Evolutionary conservation across 2,797 vertebrate species (phyloP), one percentile per base, ranked within the genome.

Genomic region (Lateolabrax maculatus): DNA sequence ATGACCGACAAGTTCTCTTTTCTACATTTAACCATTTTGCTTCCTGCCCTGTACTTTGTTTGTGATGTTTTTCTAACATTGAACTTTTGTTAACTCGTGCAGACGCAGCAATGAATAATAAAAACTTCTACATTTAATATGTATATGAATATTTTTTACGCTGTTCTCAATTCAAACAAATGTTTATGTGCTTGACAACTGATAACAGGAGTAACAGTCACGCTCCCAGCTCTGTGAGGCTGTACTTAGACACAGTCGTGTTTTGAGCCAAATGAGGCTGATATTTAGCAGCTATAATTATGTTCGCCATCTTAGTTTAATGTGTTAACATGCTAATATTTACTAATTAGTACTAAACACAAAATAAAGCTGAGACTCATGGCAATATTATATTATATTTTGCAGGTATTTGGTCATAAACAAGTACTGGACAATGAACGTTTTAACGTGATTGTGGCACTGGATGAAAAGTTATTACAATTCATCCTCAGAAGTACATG

Each of bases 31-130:
- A 44, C 31, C 5, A 23, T 1, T 27, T 9, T 62, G 29, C 8
- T 49, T 51, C 11, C 9, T 25, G 13, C 4, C 48, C 74, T 66
- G 51, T 15, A 23, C 15, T 71, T 56, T 36, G 31, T 44, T n/a
- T 12, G 18, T 58, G 11, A 16, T 1, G 16, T 69, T 69, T 53
- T 31, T n/a, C 57, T 34, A 51, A 58, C 18, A 4, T 6, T 55
- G 25, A 19, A 34, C 31, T 9, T 78, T 63, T 69, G 10, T 60
- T 3, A 71, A 19, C 9, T 64, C 41, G 8, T 53, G 13, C n/a
- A 37, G 9, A 71, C 5, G 0, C 18, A 34, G 31, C 15, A n/a
- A 77, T 74, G 23, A 43, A 66, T 66, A 86, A 79, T 84, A 79
- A 83, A 86, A 43, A 29, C 6, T 43, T 48, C 39, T 31, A 68